Evolutionary conservation across 2,888 invertebrate genomes (phyloP).

Genomic region (Neocrepidodera transversa): DNA sequence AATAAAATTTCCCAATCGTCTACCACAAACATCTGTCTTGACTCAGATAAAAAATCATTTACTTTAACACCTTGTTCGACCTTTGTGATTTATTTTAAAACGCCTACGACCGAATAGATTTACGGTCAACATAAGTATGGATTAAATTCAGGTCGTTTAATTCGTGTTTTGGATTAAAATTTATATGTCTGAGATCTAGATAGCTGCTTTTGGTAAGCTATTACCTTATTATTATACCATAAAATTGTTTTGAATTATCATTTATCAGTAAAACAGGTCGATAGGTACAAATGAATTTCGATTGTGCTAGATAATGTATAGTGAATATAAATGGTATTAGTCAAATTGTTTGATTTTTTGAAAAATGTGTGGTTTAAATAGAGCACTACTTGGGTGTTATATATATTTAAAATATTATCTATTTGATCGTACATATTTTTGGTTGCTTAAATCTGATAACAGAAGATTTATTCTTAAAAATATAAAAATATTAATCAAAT

Average conservation of each 20-base stretch:
- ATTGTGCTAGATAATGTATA: not conserved
- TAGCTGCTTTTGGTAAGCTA: conserved; percentile 34
- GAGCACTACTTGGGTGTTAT: no score
- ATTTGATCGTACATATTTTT: no score
- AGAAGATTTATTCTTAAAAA: no score
- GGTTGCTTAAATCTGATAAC: no score
- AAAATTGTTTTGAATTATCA: conserved; percentile 29
- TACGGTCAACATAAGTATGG: conserved; percentile 30
- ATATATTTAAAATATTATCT: no score
- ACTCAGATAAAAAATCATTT: conserved; percentile 19
- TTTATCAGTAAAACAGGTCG: conserved; percentile 29
- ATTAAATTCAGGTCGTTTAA: conserved; percentile 41
- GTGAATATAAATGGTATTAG: conserved; percentile 9
- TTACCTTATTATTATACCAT: conserved; percentile 30
- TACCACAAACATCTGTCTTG: conserved; percentile 1
- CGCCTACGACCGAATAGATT: conserved; percentile 29
- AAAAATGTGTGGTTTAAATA: no score
- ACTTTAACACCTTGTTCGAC: conserved; percentile 23
- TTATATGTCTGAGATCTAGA: conserved; percentile 37
- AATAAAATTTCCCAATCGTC: not conserved
- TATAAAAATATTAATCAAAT: no score
- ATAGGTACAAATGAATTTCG: conserved; percentile 24
- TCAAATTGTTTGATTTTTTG: no score
- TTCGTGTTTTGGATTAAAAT: conserved; percentile 39
- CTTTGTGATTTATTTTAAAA: conserved; percentile 29